A percentile compares a stretch with the other conserved stretches of the same genome.
These are phyloP conservation scores for Todiramphus saurophagus DNA, from an alignment of 2,113 vertebrate species.

Conservation along the genomic window DNA sequence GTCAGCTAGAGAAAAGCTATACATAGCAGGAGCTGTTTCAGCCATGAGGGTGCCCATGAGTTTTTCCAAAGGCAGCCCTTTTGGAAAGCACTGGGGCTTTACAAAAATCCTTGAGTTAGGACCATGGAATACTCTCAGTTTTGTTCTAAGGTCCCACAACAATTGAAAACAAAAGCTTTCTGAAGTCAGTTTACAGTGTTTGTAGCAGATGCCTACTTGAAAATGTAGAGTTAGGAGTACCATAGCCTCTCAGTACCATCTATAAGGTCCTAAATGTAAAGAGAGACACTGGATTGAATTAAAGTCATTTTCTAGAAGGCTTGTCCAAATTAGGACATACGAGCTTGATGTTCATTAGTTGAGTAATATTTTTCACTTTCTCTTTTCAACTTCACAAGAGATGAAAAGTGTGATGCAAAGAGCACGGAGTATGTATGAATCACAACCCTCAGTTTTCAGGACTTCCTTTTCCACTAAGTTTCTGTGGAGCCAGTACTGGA, in stretches of 20 bases:
- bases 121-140: background rate
- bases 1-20: background rate
- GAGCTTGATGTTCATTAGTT: background rate
- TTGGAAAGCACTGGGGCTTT: background rate
- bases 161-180: background rate
- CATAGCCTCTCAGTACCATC: accelerated
- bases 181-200: background rate
- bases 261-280: background rate
- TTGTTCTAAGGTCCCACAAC: background rate
- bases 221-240: background rate
- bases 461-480: background rate
- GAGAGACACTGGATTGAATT: background rate
- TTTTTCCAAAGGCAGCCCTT: background rate
- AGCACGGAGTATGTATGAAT: background rate
- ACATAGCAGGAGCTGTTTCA: background rate
- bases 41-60: background rate
- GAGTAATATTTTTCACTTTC: background rate
- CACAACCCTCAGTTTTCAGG: background rate
- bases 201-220: background rate
- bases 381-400: background rate
- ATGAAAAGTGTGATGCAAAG: background rate
- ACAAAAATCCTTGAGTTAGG: background rate
- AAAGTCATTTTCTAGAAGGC: background rate
- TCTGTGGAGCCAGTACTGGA: background rate
- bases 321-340: background rate